A percentile compares a stretch with the other conserved stretches of the same genome.
These are phyloP conservation scores for Phyllotreta striolata DNA, from an alignment of 2,888 invertebrate genomes.

Conservation along the genomic window DNA sequence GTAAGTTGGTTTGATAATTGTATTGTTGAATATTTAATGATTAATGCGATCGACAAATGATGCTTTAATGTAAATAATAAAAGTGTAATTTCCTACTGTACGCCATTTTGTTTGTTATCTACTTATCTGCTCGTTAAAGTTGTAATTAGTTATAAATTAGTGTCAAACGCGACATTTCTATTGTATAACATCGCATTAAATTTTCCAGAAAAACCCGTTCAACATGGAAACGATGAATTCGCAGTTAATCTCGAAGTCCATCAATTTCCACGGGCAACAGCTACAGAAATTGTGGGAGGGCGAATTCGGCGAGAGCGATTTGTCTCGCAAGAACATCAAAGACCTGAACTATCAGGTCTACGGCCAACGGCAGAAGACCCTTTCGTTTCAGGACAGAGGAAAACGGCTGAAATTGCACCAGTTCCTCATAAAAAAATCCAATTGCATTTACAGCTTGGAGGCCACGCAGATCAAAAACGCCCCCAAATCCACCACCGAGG, in stretches of 20 bases:
- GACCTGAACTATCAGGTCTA: conserved; percentile 77
- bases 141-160: not conserved
- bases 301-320: conserved; percentile 80
- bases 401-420: conserved; percentile 85
- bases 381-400: conserved; percentile 84
- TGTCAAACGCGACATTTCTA: not conserved
- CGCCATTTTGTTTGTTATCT: too few species aligned
- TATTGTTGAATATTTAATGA: not conserved
- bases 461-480: conserved; percentile 60
- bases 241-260: conserved; percentile 71
- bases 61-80: too few species aligned
- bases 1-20: not conserved
- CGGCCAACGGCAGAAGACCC: conserved; percentile 79
- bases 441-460: conserved; percentile 74
- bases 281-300: conserved; percentile 88
- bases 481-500: conserved; percentile 64
- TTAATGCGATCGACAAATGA: not conserved
- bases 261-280: conserved; percentile 88
- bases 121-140: too few species aligned
- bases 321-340: conserved; percentile 69
- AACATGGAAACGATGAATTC: conserved; percentile 65
- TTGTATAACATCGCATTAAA: not conserved
- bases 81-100: too few species aligned
- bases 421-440: conserved; percentile 86
- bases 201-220: not conserved